Evolutionary conservation across 2,797 vertebrate genomes (phyloP).

Genomic region (Neosalanx taihuensis): DNA sequence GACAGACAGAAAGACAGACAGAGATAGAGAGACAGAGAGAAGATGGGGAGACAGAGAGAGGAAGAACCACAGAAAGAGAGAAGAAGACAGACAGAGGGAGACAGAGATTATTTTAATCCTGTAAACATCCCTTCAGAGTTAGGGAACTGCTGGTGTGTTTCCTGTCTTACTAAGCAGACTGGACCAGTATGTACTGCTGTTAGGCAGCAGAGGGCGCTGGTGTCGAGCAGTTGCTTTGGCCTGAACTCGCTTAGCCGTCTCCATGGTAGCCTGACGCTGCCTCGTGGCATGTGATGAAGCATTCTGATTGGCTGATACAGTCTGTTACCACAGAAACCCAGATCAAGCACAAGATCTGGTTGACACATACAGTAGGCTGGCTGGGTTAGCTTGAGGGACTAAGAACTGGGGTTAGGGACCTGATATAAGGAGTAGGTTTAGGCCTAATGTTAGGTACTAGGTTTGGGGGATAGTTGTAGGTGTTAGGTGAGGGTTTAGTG

Average conservation of each 20-base stretch:
- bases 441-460: too few relatives aligned
- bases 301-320: background rate
- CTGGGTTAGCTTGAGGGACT: too few relatives aligned
- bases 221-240: slow-evolving; percentile 10
- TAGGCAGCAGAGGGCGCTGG: slow-evolving; percentile 27
- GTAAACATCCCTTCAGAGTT: background rate
- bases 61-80: slow-evolving; percentile 29
- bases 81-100: background rate
- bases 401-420: too few relatives aligned
- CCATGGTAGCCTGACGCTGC: background rate
- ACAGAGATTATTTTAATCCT: background rate
- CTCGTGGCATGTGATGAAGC: background rate
- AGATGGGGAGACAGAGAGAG: background rate
- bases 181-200: background rate
- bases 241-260: too few relatives aligned
- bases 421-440: too few relatives aligned
- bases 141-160: background rate
- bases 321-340: too few relatives aligned
- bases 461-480: too few relatives aligned
- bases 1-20: background rate
- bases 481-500: too few relatives aligned
- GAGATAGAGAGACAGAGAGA: background rate
- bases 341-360: too few relatives aligned
- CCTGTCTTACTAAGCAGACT: background rate
- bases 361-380: background rate